Evolutionary conservation across 2,888 invertebrate species (phyloP).

Genomic region (Byasa hedistus): DNA sequence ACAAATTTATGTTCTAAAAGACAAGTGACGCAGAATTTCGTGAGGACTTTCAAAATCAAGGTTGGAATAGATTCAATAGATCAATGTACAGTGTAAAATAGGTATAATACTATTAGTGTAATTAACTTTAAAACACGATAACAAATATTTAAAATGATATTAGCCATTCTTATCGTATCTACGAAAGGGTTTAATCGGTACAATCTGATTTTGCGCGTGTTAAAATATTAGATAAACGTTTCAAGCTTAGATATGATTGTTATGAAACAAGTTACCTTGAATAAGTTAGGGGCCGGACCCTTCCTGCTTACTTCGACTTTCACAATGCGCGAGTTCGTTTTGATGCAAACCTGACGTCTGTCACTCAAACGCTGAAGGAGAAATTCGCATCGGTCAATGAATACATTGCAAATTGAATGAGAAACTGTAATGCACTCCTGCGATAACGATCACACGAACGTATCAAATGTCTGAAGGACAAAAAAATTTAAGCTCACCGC

Average conservation of each 20-base stretch:
- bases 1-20: too few species aligned
- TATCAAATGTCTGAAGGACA: slow-evolving; percentile 10
- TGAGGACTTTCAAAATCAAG: background rate
- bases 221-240: slow-evolving; percentile 30
- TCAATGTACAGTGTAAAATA: too few species aligned
- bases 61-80: too few species aligned
- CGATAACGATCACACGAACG: slow-evolving; percentile 20
- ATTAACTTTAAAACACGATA: too few species aligned
- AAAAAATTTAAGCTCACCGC: background rate
- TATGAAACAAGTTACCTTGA: slow-evolving; percentile 5
- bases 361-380: slow-evolving; percentile 15
- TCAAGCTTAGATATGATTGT: slow-evolving; percentile 11
- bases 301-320: slow-evolving; percentile 7
- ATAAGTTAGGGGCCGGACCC: slow-evolving; percentile 3
- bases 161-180: background rate
- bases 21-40: too few species aligned
- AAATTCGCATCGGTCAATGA: slow-evolving; percentile 11
- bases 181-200: background rate
- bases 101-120: too few species aligned
- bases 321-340: slow-evolving; percentile 19
- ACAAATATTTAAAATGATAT: background rate
- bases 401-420: slow-evolving; percentile 21
- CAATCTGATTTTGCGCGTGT: slow-evolving; percentile 38
- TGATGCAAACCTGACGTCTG: slow-evolving; percentile 19
- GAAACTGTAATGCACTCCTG: slow-evolving; percentile 3